These are phyloP conservation scores for Eupithecia inturbata DNA, from an alignment of 2,888 invertebrate genomes.

Conservation along the genomic window DNA sequence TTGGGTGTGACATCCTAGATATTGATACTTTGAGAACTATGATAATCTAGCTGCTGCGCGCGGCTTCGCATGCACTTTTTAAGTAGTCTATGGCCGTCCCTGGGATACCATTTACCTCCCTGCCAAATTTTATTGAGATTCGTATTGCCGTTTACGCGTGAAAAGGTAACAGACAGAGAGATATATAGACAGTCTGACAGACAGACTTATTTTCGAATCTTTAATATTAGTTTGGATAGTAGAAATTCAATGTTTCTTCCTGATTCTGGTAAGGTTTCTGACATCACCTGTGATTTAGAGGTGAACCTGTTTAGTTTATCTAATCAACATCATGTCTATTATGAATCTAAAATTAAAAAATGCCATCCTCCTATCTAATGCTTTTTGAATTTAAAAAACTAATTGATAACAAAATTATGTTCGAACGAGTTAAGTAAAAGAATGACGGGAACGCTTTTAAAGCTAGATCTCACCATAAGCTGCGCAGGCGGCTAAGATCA, in stretches of 20 bases:
- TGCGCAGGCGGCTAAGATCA: constrained; percentile 66
- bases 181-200: too few relatives aligned
- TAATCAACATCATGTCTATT: not conserved
- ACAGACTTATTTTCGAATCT: too few relatives aligned
- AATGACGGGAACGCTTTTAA: not conserved
- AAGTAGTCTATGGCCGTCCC: too few relatives aligned
- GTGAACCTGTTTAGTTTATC: not conserved
- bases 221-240: too few relatives aligned
- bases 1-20: not conserved
- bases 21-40: too few relatives aligned
- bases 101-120: too few relatives aligned
- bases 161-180: too few relatives aligned
- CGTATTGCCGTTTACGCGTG: too few relatives aligned
- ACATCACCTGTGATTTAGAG: not conserved
- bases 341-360: not conserved
- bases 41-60: too few relatives aligned
- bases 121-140: too few relatives aligned
- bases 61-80: too few relatives aligned
- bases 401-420: not conserved
- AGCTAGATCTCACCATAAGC: constrained; percentile 68
- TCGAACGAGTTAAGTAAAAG: not conserved
- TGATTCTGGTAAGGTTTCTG: not conserved
- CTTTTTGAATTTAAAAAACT: not conserved
- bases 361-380: not conserved
- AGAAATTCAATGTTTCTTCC: not conserved